Base-by-base conservation (phyloP, 2,113 vertebrate genomes). In the Paradoxurus hermaphroditus region DNA sequence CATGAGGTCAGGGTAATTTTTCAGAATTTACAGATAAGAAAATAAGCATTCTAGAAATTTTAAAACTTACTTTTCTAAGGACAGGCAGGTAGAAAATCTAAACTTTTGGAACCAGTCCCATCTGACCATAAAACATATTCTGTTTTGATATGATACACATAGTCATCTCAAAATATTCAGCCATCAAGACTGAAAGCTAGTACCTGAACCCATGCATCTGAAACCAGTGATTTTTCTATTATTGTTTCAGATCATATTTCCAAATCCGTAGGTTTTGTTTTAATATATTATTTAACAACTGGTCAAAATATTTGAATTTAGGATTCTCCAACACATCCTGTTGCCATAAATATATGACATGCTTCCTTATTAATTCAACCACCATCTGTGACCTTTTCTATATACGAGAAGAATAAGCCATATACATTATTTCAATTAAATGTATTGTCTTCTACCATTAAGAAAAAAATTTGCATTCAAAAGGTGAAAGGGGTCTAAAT, bases 301-400 rank as follows among this genome's bases (percentile, higher is more conserved):
- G 27, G 39, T 86, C 63, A 97, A 97, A 95, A 77, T 75, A 95
- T 91, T 95, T 93, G 27, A 88, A 97, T 63, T 81, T 81, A 75
- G 83, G 8, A 91, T 73, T 89, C 51, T 86, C 21, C 34, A 85
- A 89, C 46, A 90, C 27, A 67, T 70, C 14, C 18, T 70, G 27
- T 72, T 90, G 59, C 16, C 29, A n/a, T 68, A 83, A 86, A 86
- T 94, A 83, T 70, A 34, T 86, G n/a, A 72, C 59, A 83, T 46
- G 1, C 16, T 10, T 6, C 31, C 6, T 63, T 63, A 7, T 95
- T 70, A 92, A 90, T 75, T 94, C 31, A 95, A 44, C 29, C 31
- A 82, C 10, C 62, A 96, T 63, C 91, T 79, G 41, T 77, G 46
- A 39, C 36, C 65, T 91, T 90, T 92, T 81, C 59, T 78, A 25